phyloP scores from a whole-genome alignment of 2,797 vertebrate genomes.

The Knipowitschia caucasica region DNA sequence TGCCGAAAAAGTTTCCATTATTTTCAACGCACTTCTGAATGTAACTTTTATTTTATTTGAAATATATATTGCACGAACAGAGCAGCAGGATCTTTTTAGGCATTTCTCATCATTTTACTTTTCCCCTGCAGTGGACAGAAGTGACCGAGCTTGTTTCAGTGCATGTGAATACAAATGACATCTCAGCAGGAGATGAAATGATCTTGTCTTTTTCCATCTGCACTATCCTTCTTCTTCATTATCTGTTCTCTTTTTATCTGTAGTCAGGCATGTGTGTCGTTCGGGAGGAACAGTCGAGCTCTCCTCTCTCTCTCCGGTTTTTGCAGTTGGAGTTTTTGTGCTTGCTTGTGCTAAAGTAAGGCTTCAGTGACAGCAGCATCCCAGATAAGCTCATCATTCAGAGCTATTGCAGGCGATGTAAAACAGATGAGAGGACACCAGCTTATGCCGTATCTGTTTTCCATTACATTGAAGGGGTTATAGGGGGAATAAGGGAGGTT shows the following conservation, averaged over 20 bases:
- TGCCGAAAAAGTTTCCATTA: too few species aligned
- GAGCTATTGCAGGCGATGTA: constrained; percentile 60
- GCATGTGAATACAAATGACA: constrained; percentile 15
- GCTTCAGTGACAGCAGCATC: constrained; percentile 30
- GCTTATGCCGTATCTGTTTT: constrained; percentile 53
- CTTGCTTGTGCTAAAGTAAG: constrained; percentile 11
- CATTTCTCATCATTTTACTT: constrained; percentile 7
- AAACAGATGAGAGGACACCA: constrained; percentile 57
- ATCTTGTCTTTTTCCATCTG: constrained; percentile 14
- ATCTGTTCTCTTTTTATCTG: constrained; percentile 33
- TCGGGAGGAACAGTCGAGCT: not conserved
- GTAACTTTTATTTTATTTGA: too few species aligned
- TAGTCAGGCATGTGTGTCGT: constrained; percentile 13
- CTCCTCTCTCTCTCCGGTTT: not conserved
- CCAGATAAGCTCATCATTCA: constrained; percentile 60
- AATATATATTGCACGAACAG: not conserved
- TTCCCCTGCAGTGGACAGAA: constrained; percentile 19
- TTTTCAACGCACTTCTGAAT: not conserved
- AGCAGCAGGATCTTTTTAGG: not conserved
- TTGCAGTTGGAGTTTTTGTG: not conserved
- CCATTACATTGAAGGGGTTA: constrained; percentile 56
- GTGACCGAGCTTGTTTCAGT: constrained; percentile 10
- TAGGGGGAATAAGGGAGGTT: constrained; percentile 14
- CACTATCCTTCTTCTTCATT: constrained; percentile 16
- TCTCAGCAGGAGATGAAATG: constrained; percentile 14